These are phyloP conservation scores for Perithous albicinctus DNA, from an alignment of 2,888 invertebrate species.

Conservation along the genomic window DNA sequence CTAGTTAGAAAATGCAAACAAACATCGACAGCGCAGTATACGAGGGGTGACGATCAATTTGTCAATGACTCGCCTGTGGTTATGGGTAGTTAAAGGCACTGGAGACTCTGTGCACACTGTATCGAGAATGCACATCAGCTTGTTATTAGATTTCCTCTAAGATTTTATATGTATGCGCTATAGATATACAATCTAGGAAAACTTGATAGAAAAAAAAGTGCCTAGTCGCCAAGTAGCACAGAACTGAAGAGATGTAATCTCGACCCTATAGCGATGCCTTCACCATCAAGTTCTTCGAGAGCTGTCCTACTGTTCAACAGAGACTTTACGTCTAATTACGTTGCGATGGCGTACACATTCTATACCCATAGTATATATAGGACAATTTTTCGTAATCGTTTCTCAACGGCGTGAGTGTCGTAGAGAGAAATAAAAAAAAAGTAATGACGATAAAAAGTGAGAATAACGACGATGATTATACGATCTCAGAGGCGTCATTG, in stretches of 20 bases:
- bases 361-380: background rate
- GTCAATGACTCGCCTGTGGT: background rate
- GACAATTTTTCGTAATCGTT: background rate
- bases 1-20: background rate
- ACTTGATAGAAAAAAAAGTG: background rate
- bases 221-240: constrained; percentile 13
- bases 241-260: constrained; percentile 14
- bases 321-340: constrained; percentile 7
- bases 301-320: background rate
- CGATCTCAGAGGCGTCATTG: constrained; percentile 71
- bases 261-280: background rate
- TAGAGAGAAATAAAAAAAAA: constrained; percentile 4
- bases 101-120: background rate
- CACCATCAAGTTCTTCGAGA: background rate
- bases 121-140: constrained; percentile 14
- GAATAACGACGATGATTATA: constrained; percentile 17
- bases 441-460: background rate
- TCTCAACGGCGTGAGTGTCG: background rate
- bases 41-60: constrained; percentile 33
- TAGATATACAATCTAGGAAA: background rate
- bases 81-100: constrained; percentile 4
- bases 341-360: background rate
- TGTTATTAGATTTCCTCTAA: constrained; percentile 2
- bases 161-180: background rate
- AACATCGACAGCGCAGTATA: constrained; percentile 10